Evolutionary conservation across 2,797 vertebrate species (phyloP), one percentile per base, ranked within the genome.

Genomic region (Myotis vivesi): DNA sequence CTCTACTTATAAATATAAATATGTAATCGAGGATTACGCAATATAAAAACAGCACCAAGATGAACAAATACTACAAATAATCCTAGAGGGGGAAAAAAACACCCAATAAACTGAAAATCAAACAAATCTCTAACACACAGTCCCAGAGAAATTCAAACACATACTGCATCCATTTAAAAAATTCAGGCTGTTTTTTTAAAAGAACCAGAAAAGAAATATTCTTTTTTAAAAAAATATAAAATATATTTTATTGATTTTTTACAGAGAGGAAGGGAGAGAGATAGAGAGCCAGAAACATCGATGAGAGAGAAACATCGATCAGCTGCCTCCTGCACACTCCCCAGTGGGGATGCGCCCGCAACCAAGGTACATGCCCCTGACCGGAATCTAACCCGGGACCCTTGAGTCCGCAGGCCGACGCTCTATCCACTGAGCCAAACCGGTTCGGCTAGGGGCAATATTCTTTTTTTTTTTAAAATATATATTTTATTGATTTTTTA

Each of bases 131-230:
- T 83, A 59, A 79, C 72, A 83, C 9, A n/a, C 41, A 84, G 59
- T 72, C 33, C 15, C 72, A 84, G 41, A n/a, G 49, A 79, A 77
- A 79, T 19, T 51, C 41, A 46, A 83, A 30, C n/a, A 83, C 33
- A 80, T 11, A 66, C 1, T 73, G 28, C 15, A 68, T 20, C 13
- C 17, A n/a, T 38, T 88, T 6, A n/a, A 88, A 76, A 86, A 68
- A 46, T 49, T 77, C 53, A 64, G 80, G 20, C 5, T 85, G n/a
- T 46, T 95, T 88, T 33, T 82, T 28, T 64, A 93, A 92, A 92
- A 81, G 55, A 11, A 75, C 46, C 16, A 80, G 76, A 79, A 95
- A 77, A 83, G 49, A 75, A 81, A 15, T 71, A 83, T 12, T 71
- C 5, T 77, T 83, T 38, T 38, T 38, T 38, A 5, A 38, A 38